Evolutionary conservation across 2,797 vertebrate species (phyloP), one percentile per base, ranked within the genome.

Genomic region (Ctenosaura bakeri): DNA sequence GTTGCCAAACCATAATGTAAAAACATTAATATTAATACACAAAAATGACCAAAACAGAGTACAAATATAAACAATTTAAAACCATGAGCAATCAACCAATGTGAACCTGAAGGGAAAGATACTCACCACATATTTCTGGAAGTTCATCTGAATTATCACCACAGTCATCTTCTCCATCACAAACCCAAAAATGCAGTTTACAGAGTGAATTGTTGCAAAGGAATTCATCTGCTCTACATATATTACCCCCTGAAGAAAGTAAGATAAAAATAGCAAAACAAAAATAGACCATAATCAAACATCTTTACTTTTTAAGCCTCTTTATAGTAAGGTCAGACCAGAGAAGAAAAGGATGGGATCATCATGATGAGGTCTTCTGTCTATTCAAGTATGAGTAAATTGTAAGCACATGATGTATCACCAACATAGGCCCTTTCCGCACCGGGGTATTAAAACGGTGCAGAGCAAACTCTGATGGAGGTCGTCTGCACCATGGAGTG

Each of bases 101-200:
- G 1, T 66, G 74, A 90, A 90, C 93, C 91, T 90, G 0, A 52
- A 85, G 5, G 22, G n/a, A 73, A 0, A 78, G 1, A 90, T 86
- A 54, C 20, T 98, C 98, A 99, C 99, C 98, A 91, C 99, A 99
- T 98, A 99, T 98, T 92, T 98, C 98, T 46, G 95, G 89, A 88
- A 98, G 98, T 98, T 99, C 99, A 59, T 99, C 99, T 1, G 99
- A 99, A 95, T 99, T 99, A 94, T 99, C 99, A 62, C 99, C 99
- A 54, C 99, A 99, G 94, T 99, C 99, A 84, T 99, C 99, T 95
- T 99, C 99, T 50, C 99, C 99, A 83, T 99, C 98, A 94, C 99
- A 99, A 90, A 99, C 98, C 99, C 99, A 99, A 83, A 98, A 97
- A 94, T 98, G 98, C 13, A 99, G 98, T 95, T 99, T 99, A 96